Percentiles rank a stretch among this genome's conserved stretches.
phyloP scores from a whole-genome alignment of 2,797 vertebrate species.

The Alcedo quadribrachys region DNA sequence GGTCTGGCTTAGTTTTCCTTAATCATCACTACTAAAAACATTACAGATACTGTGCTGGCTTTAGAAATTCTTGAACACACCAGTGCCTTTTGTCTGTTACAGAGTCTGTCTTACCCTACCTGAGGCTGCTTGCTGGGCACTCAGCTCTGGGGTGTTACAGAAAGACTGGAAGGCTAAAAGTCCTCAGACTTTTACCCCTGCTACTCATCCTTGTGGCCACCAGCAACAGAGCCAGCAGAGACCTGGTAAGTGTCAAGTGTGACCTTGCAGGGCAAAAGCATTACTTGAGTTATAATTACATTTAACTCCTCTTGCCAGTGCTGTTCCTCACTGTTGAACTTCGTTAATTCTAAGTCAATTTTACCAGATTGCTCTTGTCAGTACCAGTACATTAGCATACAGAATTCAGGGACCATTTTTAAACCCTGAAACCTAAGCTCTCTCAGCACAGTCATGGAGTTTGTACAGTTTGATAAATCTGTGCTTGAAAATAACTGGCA shows the following conservation, averaged over 20 bases:
- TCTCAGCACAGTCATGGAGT: background rate
- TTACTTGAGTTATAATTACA: background rate
- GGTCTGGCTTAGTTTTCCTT: background rate
- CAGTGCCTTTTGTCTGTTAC: background rate
- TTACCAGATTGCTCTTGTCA: background rate
- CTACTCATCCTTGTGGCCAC: background rate
- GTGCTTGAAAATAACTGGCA: background rate
- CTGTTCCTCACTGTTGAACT: background rate
- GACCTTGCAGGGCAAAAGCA: background rate
- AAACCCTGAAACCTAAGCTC: background rate
- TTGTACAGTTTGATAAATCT: background rate
- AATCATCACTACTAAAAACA: background rate
- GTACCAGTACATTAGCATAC: background rate
- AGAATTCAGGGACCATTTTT: background rate
- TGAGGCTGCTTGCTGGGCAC: fast-evolving
- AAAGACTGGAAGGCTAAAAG: background rate
- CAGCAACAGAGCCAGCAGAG: background rate
- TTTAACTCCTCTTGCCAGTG: background rate
- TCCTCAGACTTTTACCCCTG: background rate
- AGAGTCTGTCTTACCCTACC: background rate
- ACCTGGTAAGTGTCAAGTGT: background rate
- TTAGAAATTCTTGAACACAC: background rate
- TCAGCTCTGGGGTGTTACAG: background rate
- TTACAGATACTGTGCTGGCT: background rate
- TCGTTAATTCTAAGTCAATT: background rate